Conservation (phyloP, 2,113 vertebrate species). For the Lipophrys pholis region DNA sequence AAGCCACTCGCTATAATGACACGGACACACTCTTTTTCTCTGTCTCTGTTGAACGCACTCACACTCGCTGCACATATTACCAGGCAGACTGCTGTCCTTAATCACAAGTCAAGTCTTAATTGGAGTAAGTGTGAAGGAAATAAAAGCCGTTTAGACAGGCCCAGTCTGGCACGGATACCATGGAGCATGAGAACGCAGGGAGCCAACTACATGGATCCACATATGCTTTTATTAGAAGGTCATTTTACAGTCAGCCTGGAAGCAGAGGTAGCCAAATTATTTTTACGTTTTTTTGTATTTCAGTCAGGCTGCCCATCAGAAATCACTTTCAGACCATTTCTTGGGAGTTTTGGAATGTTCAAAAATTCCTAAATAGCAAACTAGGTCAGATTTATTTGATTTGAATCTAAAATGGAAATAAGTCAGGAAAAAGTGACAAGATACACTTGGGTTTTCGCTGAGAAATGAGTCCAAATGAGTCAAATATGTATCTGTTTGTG, state of each 20-base stretch:
- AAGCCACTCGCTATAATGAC: slow-evolving; percentile 3
- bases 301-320: background rate
- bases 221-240: slow-evolving; percentile 52
- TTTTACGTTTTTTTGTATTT: slow-evolving; percentile 16
- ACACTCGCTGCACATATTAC: slow-evolving; percentile 26
- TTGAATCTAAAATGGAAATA: background rate
- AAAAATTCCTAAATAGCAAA: background rate
- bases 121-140: slow-evolving; percentile 64
- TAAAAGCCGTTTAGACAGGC: slow-evolving; percentile 19
- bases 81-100: slow-evolving; percentile 52
- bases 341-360: background rate
- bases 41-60: background rate
- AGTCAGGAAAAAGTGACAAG: background rate
- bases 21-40: slow-evolving; percentile 9
- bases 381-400: background rate
- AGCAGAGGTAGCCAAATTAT: slow-evolving; percentile 17
- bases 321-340: background rate
- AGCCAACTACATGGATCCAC: slow-evolving; percentile 46
- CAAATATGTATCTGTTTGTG: background rate
- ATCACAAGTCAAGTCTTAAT: slow-evolving; percentile 69
- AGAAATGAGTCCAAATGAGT: background rate
- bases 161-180: slow-evolving; percentile 51
- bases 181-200: slow-evolving; percentile 11
- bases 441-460: background rate
- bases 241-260: slow-evolving; percentile 38